Conservation (phyloP, 2,113 vertebrate species). For the Apus apus region DNA sequence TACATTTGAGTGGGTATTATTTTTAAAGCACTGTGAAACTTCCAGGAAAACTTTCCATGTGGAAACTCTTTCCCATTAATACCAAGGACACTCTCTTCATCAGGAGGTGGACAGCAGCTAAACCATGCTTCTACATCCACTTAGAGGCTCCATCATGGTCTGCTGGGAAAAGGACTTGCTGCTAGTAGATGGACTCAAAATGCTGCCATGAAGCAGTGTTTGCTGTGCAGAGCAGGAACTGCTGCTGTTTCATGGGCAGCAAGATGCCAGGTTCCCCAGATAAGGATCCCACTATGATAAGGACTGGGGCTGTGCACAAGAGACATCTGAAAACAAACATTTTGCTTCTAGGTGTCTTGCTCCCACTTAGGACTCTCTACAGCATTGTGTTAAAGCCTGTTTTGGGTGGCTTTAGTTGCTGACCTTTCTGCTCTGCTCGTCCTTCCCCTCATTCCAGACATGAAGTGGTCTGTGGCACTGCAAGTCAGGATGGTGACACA, state of each 20-base stretch:
- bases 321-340: neutral
- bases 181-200: neutral
- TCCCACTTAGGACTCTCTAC: neutral
- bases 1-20: neutral
- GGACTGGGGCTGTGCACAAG: neutral
- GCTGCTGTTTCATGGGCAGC: neutral
- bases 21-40: neutral
- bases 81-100: neutral
- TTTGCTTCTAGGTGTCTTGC: neutral
- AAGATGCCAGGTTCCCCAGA: neutral
- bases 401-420: neutral
- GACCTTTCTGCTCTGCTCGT: neutral
- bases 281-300: neutral
- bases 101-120: neutral
- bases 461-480: neutral
- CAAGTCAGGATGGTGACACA: neutral
- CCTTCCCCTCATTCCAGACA: neutral
- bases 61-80: neutral
- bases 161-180: neutral
- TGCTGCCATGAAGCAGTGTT: rapidly evolving
- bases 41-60: neutral
- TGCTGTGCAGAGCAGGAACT: neutral
- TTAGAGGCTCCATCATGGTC: neutral
- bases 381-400: neutral
- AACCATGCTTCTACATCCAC: neutral